Conservation (phyloP, 2,113 vertebrate species). For the Eupsittula cactorum region DNA sequence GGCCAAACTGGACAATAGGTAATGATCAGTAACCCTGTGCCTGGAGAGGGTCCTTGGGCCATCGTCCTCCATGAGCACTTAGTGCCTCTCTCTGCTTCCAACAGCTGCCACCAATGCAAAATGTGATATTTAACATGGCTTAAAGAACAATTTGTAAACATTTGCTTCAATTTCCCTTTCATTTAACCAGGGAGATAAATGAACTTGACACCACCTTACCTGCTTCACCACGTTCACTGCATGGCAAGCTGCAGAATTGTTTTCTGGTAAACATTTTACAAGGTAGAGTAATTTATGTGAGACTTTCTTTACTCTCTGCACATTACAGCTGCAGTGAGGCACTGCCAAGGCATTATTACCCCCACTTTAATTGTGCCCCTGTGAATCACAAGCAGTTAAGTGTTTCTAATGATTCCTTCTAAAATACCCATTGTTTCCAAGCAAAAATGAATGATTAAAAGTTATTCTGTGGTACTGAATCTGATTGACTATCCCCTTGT, state of each 20-base stretch:
- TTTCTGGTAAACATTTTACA: background rate
- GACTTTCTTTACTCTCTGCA: background rate
- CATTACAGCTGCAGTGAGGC: background rate
- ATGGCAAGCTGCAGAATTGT: background rate
- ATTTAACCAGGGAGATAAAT: background rate
- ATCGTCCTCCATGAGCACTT: fast-evolving
- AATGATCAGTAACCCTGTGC: background rate
- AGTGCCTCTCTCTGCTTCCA: background rate
- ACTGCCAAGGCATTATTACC: background rate
- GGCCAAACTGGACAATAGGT: too few relatives aligned
- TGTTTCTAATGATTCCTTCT: conserved; percentile 1
- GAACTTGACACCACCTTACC: background rate
- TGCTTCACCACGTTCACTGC: background rate
- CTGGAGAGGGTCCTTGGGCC: background rate
- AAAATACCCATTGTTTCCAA: background rate
- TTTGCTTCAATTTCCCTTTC: background rate
- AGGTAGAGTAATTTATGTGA: background rate
- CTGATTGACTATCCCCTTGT: background rate
- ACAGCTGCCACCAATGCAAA: fast-evolving
- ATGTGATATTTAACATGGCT: background rate
- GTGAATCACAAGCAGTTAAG: background rate
- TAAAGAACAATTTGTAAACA: background rate
- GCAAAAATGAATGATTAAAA: conserved; percentile 32
- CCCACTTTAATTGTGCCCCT: background rate
- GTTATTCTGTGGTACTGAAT: background rate